Conservation (phyloP, 2,888 invertebrate species). For the Orthosia gothica region DNA sequence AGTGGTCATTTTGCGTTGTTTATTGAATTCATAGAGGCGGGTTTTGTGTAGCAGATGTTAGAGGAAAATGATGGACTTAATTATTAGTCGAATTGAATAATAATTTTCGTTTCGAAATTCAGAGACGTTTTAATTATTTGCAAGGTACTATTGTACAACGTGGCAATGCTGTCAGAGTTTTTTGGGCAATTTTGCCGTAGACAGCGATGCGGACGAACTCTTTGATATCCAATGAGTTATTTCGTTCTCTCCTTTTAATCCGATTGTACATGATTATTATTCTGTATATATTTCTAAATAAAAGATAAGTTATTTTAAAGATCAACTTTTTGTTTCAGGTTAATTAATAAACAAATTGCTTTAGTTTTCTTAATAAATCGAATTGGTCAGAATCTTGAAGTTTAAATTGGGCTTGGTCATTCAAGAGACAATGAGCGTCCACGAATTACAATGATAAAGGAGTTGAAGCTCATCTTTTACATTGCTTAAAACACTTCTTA, state of each 20-base stretch:
- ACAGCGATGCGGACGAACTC: no score
- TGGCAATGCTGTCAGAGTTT: no score
- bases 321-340: not conserved
- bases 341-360: not conserved
- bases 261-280: no score
- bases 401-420: not conserved
- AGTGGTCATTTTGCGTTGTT: constrained; percentile 39
- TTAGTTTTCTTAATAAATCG: not conserved
- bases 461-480: not conserved
- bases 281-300: no score
- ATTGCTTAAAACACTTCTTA: no score
- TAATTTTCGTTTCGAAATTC: constrained; percentile 23
- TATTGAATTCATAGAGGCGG: constrained; percentile 36
- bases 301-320: not conserved
- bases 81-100: constrained; percentile 41
- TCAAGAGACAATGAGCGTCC: not conserved
- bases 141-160: no score
- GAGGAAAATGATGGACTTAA: constrained; percentile 47
- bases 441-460: no score
- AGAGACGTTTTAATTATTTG: not conserved
- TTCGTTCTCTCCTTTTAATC: no score
- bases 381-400: not conserved
- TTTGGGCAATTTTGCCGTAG: no score
- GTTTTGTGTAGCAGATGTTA: constrained; percentile 24
- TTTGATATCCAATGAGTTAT: no score